Conservation (phyloP, 1,140 invertebrate genomes). For the Pteromalus puparum region DNA sequence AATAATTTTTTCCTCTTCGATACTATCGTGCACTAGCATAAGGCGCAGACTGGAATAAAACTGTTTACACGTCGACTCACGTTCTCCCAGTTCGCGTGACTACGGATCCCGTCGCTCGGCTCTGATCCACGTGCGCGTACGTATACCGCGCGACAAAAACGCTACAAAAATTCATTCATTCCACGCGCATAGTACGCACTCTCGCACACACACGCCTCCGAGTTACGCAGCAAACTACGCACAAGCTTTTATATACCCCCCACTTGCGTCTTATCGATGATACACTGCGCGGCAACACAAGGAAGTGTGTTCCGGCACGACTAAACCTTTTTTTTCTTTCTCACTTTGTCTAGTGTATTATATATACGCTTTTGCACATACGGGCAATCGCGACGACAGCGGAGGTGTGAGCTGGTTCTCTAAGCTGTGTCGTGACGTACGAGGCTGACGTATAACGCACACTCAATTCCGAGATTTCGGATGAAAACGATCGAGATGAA, state of each 20-base stretch:
- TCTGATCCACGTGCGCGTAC: not conserved
- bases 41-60: not conserved
- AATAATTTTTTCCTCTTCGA: too few species aligned
- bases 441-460: not conserved
- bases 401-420: not conserved
- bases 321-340: not conserved
- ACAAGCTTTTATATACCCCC: not conserved
- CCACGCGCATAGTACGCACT: not conserved
- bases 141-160: not conserved
- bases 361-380: too few species aligned
- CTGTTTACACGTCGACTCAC: not conserved
- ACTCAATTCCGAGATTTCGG: not conserved
- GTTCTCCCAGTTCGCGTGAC: not conserved
- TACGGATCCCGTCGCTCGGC: not conserved
- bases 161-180: conserved; percentile 1
- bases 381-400: not conserved
- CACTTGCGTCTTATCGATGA: not conserved
- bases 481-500: too few species aligned
- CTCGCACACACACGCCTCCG: not conserved
- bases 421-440: not conserved
- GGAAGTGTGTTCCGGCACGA: not conserved
- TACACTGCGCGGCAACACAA: not conserved
- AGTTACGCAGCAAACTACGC: not conserved
- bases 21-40: not conserved
- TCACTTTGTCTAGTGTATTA: not conserved